Conservation (phyloP, 2,113 vertebrate species). For the Pristiophorus japonicus region DNA sequence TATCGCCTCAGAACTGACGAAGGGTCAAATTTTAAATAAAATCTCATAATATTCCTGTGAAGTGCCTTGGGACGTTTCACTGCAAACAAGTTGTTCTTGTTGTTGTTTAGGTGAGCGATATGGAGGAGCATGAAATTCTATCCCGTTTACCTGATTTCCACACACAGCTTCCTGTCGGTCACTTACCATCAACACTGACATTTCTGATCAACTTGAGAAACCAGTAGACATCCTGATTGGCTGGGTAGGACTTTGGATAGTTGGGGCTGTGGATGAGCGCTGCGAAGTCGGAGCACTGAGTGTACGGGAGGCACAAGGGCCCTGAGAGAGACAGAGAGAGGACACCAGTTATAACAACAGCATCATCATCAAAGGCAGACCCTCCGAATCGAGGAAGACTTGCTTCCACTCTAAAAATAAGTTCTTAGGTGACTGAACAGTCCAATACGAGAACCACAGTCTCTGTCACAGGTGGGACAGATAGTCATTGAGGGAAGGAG, state of each 20-base stretch:
- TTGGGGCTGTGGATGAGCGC: slow-evolving; percentile 8
- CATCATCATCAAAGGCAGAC: no score
- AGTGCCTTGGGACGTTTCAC: no score
- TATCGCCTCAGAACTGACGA: no score
- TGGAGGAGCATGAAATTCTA: neutral
- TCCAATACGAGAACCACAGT: no score
- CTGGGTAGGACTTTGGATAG: neutral
- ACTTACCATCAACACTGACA: slow-evolving; percentile 23
- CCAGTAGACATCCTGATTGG: slow-evolving; percentile 16
- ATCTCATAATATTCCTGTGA: no score
- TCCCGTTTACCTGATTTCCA: neutral
- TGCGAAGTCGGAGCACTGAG: neutral
- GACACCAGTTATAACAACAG: neutral
- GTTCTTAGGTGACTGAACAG: no score
- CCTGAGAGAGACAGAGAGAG: neutral
- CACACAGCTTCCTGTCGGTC: neutral
- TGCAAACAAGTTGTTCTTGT: no score
- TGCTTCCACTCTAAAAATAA: no score
- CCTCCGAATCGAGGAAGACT: no score
- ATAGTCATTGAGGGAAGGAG: no score
- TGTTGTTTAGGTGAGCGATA: neutral
- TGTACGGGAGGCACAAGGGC: neutral
- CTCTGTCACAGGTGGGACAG: no score
- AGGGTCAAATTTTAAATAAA: no score
- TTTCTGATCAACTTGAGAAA: slow-evolving; percentile 29